Percentiles rank a stretch among this genome's conserved stretches.
These are phyloP conservation scores for Rhopalosiphum maidis DNA, from an alignment of 1,140 invertebrate species.

Conservation along the genomic window DNA sequence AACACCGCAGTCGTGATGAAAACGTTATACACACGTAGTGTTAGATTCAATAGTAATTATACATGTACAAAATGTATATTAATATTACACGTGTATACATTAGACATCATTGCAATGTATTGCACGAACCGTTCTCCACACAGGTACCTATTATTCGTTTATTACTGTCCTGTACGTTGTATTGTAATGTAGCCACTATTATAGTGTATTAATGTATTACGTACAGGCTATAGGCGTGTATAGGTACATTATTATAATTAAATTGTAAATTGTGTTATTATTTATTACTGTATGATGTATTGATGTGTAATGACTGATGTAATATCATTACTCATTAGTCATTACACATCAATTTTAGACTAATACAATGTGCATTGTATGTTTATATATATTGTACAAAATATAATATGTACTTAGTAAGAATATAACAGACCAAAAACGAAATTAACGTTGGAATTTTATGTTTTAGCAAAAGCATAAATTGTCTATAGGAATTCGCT, in stretches of 20 bases:
- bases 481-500: background rate
- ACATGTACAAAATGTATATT: background rate
- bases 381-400: background rate
- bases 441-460: background rate
- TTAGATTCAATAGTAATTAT: conserved; percentile 9
- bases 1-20: conserved; percentile 20
- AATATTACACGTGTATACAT: conserved; percentile 2
- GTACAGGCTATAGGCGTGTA: too few species aligned
- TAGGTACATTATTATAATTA: background rate
- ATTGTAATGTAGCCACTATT: background rate
- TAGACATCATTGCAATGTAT: background rate
- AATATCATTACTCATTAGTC: background rate
- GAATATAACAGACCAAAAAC: background rate
- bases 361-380: background rate
- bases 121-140: background rate
- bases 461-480: background rate
- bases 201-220: background rate
- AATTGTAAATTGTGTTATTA: background rate
- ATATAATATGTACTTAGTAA: background rate
- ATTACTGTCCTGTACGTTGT: background rate
- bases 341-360: background rate
- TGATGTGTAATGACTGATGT: background rate
- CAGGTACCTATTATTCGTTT: background rate
- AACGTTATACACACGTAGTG: background rate
- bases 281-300: background rate